phyloP scores from a whole-genome alignment of 64 coral and sea anemone species.

The Anthopleura sola region DNA sequence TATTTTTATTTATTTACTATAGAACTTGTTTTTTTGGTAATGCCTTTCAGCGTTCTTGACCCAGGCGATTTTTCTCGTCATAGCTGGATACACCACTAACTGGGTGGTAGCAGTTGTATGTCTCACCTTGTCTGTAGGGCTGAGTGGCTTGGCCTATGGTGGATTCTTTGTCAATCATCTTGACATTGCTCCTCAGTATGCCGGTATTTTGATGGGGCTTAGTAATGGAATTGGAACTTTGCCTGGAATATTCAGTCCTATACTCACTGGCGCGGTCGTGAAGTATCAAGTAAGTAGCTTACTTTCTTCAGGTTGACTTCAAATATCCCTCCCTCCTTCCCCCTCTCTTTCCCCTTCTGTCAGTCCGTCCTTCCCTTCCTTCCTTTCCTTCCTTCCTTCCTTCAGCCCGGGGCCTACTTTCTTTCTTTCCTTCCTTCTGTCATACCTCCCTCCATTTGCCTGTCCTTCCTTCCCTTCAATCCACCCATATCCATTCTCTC shows the following conservation, averaged over 20 bases:
- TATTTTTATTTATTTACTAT: too few species aligned
- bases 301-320: too few species aligned
- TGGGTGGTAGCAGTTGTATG: conserved; percentile 63
- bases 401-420: too few species aligned
- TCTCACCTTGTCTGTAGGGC: conserved; percentile 69
- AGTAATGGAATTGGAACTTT: conserved; percentile 74
- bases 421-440: too few species aligned
- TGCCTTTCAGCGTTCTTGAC: conserved; percentile 45
- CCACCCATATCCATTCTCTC: too few species aligned
- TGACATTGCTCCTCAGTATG: conserved; percentile 78
- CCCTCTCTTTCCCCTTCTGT: too few species aligned
- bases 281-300: conserved; percentile 72
- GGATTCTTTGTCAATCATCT: conserved; percentile 94
- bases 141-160: conserved; percentile 71
- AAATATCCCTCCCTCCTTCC: too few species aligned
- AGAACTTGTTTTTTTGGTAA: too few species aligned
- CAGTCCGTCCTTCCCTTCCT: too few species aligned
- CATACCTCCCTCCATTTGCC: too few species aligned
- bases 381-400: too few species aligned
- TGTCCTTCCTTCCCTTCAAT: too few species aligned
- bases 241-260: conserved; percentile 78
- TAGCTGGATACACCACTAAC: conserved; percentile 70
- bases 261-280: conserved; percentile 67
- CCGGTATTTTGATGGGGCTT: conserved; percentile 75
- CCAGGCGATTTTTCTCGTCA: conserved; percentile 61